Evolutionary conservation across 1,140 invertebrate genomes (phyloP), one percentile per base, ranked within the genome.

Genomic region (Heliconius congener): DNA sequence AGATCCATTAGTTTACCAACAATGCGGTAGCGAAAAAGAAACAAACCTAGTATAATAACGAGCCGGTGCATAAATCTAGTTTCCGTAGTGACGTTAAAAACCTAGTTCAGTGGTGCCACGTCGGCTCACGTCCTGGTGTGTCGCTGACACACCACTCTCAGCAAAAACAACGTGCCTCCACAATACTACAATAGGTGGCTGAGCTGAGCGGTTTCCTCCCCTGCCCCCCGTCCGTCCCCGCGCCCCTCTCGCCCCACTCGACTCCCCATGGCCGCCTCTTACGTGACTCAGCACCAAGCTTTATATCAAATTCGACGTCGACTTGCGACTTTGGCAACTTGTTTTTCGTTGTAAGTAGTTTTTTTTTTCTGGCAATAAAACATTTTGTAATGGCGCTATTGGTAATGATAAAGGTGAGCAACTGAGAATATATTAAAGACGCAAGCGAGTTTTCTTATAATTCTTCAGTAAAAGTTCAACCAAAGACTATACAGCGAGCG

Each of bases 161-260:
- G 87, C 87, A 91, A 93, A 91, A 93, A 93, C 90, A 93, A 92
- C 89, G 86, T 85, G 85, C 90, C 90, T 89, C 87, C 86, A 87
- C 87, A 90, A 90, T 90, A 89, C 86, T 90, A 91, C 90, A 92
- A 93, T 90, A 87, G 91, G 84, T 89, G 88, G 90, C 88, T 89
- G 88, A 88, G 86, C 82, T 78, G 87, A 89, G 86, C 88, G 81
- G 82, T 87, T 88, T 83, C 84, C 84, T 81, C 83, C 80, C 79
- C 84, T 73, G 71, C 78, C 79, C 71, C 52, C 71, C 50, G 16
- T 76, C 52, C 60, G 13, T 72, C 46, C 72, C 39, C 19, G n/a
- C 19, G 23, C 71, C 82, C 80, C 84, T 79, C 55, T 81, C 37
- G 55, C 77, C 83, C 85, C 60, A 81, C 66, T 81, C 78, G 74